These are phyloP conservation scores for Acipenser transmontanus DNA, from an alignment of 2,797 vertebrate species.

Conservation along the genomic window DNA sequence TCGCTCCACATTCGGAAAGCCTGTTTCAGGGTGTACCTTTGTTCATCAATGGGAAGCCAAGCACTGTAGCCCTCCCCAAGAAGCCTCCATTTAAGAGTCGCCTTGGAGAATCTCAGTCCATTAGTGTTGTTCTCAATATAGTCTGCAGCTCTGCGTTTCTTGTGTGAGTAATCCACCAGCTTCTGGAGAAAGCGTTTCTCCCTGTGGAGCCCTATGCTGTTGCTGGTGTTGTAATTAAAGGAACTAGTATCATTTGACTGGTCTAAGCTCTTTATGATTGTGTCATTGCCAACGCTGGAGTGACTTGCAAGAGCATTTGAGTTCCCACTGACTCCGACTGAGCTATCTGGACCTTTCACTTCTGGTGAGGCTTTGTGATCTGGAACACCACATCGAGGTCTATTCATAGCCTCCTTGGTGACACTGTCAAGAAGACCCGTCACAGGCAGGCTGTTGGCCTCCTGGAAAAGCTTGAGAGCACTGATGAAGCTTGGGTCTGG, in stretches of 20 bases:
- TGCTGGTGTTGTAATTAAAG: not conserved
- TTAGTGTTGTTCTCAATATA: not conserved
- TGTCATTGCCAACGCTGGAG: no score
- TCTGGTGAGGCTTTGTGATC: constrained; percentile 17
- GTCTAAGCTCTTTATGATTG: no score
- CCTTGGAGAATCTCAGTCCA: constrained; percentile 18
- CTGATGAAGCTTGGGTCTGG: constrained; percentile 8
- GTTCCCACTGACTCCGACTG: not conserved
- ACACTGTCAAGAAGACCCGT: constrained; percentile 17
- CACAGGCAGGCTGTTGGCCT: constrained; percentile 19
- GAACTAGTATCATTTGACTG: no score
- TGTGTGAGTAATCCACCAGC: not conserved
- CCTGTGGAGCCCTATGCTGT: not conserved
- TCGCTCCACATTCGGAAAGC: constrained; percentile 32
- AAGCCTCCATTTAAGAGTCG: constrained; percentile 22
- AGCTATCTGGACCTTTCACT: not conserved
- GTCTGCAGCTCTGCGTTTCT: constrained; percentile 1
- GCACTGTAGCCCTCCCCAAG: constrained; percentile 28
- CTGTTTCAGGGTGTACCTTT: constrained; percentile 15
- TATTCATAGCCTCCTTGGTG: constrained; percentile 21
- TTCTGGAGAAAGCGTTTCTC: not conserved
- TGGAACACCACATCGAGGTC: constrained; percentile 25
- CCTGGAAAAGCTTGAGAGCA: constrained; percentile 23
- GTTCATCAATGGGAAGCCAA: constrained; percentile 19
- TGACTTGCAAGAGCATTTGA: not conserved